Base-by-base conservation (phyloP, 2,797 vertebrate species). In the Clarias pachynema region DNA sequence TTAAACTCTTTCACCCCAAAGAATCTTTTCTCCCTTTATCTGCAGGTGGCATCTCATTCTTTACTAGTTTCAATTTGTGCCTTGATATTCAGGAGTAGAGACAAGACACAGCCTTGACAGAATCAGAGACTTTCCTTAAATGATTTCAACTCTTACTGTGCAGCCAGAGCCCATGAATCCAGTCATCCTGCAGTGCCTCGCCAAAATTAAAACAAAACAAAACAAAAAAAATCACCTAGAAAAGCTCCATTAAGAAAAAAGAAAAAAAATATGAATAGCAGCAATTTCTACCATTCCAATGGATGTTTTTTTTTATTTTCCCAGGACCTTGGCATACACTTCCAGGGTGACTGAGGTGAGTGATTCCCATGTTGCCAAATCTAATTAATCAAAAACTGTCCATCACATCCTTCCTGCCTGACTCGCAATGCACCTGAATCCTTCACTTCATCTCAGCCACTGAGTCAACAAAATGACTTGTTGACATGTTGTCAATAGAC, bases 1-100 rank as follows among this genome's bases (percentile, higher is more conserved):
- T 62, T 15, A 44, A 29, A 80, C 8, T 65, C 78, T 49, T n/a
- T 7, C 37, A 20, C 24, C 24, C 34, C 5, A 0, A 37, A 24
- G 37, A 79, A 65, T 49, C 24, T 80, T 49, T 80, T 65, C 34
- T 63, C 24, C 16, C 37, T 62, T 65, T 18, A 65, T 66, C 79
- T 53, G 40, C 62, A 80, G 79, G 79, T 80, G 62, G 40, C 62
- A 66, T 80, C 26, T 26, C 29, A 49, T n/a, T 22, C 62, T 49
- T 66, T n/a, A 29, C n/a, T 40, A 66, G 62, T 22, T 26, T 80
- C 40, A 66, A 8, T 10, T 49, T 22, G 1, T 66, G n/a, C 18
- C 2, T 62, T 65, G 20, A 14, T 65, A 10, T 80, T 80, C 22
- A 65, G 24, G 40, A 80, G 60, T 49, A 40, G 0, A 80, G 62